Evolutionary conservation across 1,140 invertebrate species (phyloP).

Genomic region (Rhynchophorus ferrugineus): DNA sequence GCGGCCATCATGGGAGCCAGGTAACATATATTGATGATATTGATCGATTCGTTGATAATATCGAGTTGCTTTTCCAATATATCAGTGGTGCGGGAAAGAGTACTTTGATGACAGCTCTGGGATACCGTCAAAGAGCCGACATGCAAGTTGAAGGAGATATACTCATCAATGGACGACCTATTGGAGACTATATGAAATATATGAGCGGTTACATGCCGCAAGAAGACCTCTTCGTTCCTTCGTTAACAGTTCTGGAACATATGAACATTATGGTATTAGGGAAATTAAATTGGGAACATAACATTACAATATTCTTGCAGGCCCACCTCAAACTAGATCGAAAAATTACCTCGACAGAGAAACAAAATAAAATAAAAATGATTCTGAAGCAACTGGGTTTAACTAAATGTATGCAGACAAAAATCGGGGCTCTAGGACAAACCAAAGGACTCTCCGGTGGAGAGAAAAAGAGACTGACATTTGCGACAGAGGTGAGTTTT

Average conservation of each 20-base stretch:
- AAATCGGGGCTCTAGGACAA: constrained; percentile 65
- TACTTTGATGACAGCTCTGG: constrained; percentile 85
- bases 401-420: constrained; percentile 55
- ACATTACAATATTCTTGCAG: constrained; percentile 43
- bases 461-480: constrained; percentile 85
- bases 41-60: too few relatives aligned
- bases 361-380: constrained; percentile 59
- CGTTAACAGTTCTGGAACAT: constrained; percentile 83
- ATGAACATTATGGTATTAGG: constrained; percentile 74
- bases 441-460: constrained; percentile 87
- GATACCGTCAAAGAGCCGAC: constrained; percentile 56
- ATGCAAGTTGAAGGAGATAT: constrained; percentile 65
- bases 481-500: constrained; percentile 82
- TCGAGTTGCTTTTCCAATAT: too few relatives aligned
- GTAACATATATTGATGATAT: too few relatives aligned
- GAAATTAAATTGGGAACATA: background rate
- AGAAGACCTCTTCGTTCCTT: constrained; percentile 82
- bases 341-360: constrained; percentile 47
- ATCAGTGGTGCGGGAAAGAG: constrained; percentile 92
- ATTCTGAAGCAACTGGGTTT: constrained; percentile 69
- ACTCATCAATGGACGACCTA: constrained; percentile 58
- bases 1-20: constrained; percentile 87
- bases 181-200: constrained; percentile 66
- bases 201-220: constrained; percentile 92
- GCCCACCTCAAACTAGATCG: constrained; percentile 73